These are phyloP conservation scores for Manis pentadactyla DNA, from an alignment of 2,797 vertebrate genomes.

Conservation along the genomic window DNA sequence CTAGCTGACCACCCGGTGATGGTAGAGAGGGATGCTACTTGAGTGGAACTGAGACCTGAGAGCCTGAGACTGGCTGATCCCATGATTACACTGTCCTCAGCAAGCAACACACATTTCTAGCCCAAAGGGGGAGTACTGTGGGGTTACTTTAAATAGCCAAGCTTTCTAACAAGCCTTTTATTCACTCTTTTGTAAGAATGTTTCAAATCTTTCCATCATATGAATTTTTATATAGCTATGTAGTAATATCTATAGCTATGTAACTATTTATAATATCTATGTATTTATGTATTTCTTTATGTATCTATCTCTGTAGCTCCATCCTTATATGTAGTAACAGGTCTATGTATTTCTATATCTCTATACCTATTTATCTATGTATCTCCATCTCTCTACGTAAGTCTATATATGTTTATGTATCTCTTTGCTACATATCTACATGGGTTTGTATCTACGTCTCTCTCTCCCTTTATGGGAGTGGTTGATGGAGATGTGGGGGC, in stretches of 20 bases:
- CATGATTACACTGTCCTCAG: not conserved
- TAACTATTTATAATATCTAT: not conserved
- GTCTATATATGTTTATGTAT: not conserved
- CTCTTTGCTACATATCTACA: not conserved
- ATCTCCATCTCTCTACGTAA: not conserved
- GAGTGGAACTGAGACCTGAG: not conserved
- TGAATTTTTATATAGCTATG: not conserved
- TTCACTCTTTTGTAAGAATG: constrained; percentile 43
- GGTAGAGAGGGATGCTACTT: not conserved
- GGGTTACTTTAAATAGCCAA: constrained; percentile 63
- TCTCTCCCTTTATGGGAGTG: not conserved
- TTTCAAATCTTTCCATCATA: constrained; percentile 25
- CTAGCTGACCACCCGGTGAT: not conserved
- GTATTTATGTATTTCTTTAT: not conserved
- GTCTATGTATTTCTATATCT: not conserved
- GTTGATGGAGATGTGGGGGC: not conserved
- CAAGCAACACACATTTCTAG: not conserved
- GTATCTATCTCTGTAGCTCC: not conserved
- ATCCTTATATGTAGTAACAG: too few relatives aligned
- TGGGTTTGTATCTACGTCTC: not conserved
- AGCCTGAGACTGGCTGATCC: constrained; percentile 23
- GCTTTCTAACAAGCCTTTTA: constrained; percentile 57
- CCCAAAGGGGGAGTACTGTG: constrained; percentile 31
- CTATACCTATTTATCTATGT: not conserved
- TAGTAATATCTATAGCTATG: not conserved